Conservation (phyloP, 1,140 invertebrate genomes). For the Ceratosolen solmsi region DNA sequence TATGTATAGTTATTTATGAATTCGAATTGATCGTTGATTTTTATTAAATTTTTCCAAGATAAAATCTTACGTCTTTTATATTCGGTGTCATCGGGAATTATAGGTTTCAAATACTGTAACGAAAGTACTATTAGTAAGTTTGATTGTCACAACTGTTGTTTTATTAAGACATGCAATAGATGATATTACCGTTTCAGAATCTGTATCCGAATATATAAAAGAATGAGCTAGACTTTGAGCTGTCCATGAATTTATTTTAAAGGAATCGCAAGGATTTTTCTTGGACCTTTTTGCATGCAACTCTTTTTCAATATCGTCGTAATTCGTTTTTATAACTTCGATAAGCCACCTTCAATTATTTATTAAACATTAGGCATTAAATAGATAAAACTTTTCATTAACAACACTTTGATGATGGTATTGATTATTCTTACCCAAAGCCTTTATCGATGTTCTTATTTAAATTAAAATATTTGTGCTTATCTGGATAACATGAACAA, state of each 20-base stretch:
- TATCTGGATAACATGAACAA: conserved; percentile 43
- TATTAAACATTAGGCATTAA: too few relatives aligned
- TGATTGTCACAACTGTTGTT: background rate
- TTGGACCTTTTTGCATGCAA: background rate
- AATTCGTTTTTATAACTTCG: background rate
- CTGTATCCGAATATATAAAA: conserved; percentile 35
- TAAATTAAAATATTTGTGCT: conserved; percentile 36
- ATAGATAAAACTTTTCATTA: too few relatives aligned
- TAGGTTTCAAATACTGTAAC: conserved; percentile 45
- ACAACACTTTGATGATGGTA: too few relatives aligned
- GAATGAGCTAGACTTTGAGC: conserved; percentile 24
- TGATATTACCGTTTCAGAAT: conserved; percentile 46
- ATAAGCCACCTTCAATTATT: conserved; percentile 41
- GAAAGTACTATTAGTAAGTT: background rate
- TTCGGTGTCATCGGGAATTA: conserved; percentile 19
- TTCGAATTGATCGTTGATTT: too few relatives aligned
- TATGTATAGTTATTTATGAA: too few relatives aligned
- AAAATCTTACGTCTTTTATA: conserved; percentile 19
- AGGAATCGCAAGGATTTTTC: background rate
- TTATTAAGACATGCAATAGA: background rate
- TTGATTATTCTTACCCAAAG: conserved; percentile 35
- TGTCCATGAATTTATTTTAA: conserved; percentile 25
- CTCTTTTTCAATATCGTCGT: background rate
- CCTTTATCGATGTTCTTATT: conserved; percentile 44
- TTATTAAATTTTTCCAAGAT: too few relatives aligned